Evolutionary conservation across 2,888 invertebrate genomes (phyloP), one percentile per base, ranked within the genome.

Genomic region (Conops quadrifasciatus): DNA sequence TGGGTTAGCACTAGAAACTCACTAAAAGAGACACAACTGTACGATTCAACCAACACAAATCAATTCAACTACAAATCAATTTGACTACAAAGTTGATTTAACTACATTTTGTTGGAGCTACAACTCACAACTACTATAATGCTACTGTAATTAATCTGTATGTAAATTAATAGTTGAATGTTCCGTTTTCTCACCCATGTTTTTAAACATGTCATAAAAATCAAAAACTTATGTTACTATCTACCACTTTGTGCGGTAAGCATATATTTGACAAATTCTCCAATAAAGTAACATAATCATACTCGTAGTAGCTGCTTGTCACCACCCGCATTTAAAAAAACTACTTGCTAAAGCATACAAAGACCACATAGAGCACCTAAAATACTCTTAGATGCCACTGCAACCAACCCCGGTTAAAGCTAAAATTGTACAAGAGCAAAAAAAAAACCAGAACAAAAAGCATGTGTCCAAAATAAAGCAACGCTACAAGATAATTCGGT

Each of bases 231-330:
- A 71, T 51, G 21, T 36, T 62, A 45, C 19, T 47, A 21, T 53
- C 60, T 56, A 59, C 65, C 68, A 66, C 58, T 73, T 67, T 36
- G 67, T 69, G 73, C 71, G 73, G 73, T 73, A 73, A 73, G 73
- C 73, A 67, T 70, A 60, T 62, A 47, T 56, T 67, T 71, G 43
- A 56, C 63, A 67, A 63, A 67, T 19, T 58, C 58, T 9, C 11
- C 16, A 45, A n/a, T 67, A 36, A 43, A 64, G 26, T 60, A 49
- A 36, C 62, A 63, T n/a, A 65, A 51, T 45, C 43, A 24, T 28
- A 70, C 2, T 19, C 60, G 5, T 30, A 15, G 28, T 28, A 63
- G 26, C 19, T 26, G 47, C 26, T 24, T 5, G 36, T 36, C 36
- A 9, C 43, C 19, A n/a, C 43, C 24, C 15, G 24, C 3, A 36